Percentiles rank a stretch among this genome's conserved stretches.
Evolutionary conservation across 2,888 invertebrate genomes (phyloP).

Genomic region (Teleogryllus oceanicus): DNA sequence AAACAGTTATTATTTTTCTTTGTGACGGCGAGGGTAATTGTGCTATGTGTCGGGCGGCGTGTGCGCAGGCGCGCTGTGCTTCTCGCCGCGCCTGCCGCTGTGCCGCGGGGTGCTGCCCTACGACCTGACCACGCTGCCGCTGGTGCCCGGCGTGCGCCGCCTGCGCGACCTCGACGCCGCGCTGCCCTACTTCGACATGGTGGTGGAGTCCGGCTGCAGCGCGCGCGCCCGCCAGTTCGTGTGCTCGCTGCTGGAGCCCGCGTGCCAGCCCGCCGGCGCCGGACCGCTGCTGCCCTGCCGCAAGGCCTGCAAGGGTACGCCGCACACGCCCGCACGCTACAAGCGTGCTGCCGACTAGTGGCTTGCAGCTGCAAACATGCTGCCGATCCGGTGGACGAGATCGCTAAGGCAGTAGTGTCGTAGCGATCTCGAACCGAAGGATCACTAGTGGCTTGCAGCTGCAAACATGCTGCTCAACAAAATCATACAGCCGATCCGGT

Average conservation of each 20-base stretch:
- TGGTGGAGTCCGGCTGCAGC: slow-evolving; percentile 63
- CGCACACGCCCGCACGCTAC: too few relatives aligned
- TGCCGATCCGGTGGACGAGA: too few relatives aligned
- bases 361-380: too few relatives aligned
- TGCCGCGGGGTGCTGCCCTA: slow-evolving; percentile 67
- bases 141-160: slow-evolving; percentile 44
- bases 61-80: slow-evolving; percentile 44
- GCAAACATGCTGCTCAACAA: too few relatives aligned
- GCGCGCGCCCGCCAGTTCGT: slow-evolving; percentile 59
- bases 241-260: slow-evolving; percentile 64
- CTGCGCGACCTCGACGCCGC: slow-evolving; percentile 49
- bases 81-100: slow-evolving; percentile 52
- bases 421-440: too few relatives aligned
- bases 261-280: slow-evolving; percentile 59
- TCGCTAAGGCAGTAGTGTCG: too few relatives aligned
- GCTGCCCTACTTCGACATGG: slow-evolving; percentile 57
- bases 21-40: too few relatives aligned
- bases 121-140: slow-evolving; percentile 57
- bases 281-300: slow-evolving; percentile 61
- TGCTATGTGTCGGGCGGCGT: too few relatives aligned
- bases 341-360: not conserved
- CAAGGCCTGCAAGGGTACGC: slow-evolving; percentile 61
- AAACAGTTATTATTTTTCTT: too few relatives aligned
- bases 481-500: too few relatives aligned
- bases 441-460: too few relatives aligned